Percentiles rank a stretch among this genome's conserved stretches.
phyloP scores from a whole-genome alignment of 1,140 invertebrate genomes.

The Ephestia elutella region DNA sequence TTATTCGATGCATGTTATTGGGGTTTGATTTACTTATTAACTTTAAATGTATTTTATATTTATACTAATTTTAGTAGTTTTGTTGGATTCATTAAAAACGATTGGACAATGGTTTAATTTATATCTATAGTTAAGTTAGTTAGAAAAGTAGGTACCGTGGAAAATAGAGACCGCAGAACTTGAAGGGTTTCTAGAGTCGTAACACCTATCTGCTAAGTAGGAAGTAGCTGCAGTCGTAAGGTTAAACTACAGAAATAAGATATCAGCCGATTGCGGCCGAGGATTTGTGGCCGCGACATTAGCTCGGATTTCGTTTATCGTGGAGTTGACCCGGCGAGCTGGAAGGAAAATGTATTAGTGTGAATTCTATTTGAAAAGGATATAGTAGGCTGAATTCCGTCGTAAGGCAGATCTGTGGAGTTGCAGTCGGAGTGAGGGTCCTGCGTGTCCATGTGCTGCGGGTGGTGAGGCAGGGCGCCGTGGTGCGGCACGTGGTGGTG shows the following conservation, averaged over 20 bases:
- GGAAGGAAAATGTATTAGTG: slow-evolving; percentile 14
- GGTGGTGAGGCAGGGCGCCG: slow-evolving; percentile 64
- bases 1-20: no score
- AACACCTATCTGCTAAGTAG: slow-evolving; percentile 63
- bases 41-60: no score
- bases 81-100: no score
- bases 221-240: slow-evolving; percentile 67
- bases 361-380: slow-evolving; percentile 83
- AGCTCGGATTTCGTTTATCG: slow-evolving; percentile 27
- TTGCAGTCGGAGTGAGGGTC: slow-evolving; percentile 91
- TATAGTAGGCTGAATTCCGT: slow-evolving; percentile 94
- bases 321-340: slow-evolving; percentile 16
- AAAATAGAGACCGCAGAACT: slow-evolving; percentile 68
- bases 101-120: neutral
- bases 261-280: slow-evolving; percentile 45
- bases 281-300: slow-evolving; percentile 20
- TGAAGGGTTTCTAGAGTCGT: slow-evolving; percentile 65
- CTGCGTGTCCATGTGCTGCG: slow-evolving; percentile 83
- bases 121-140: neutral
- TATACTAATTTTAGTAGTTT: no score
- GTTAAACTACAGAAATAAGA: slow-evolving; percentile 74
- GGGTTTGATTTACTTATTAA: no score
- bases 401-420: slow-evolving; percentile 89
- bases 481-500: slow-evolving; percentile 71
- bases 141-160: slow-evolving; percentile 38